A percentile compares a stretch with the other conserved stretches of the same genome.
Evolutionary conservation across 2,888 invertebrate species (phyloP).

Genomic region (Epistrophe grossulariae): DNA sequence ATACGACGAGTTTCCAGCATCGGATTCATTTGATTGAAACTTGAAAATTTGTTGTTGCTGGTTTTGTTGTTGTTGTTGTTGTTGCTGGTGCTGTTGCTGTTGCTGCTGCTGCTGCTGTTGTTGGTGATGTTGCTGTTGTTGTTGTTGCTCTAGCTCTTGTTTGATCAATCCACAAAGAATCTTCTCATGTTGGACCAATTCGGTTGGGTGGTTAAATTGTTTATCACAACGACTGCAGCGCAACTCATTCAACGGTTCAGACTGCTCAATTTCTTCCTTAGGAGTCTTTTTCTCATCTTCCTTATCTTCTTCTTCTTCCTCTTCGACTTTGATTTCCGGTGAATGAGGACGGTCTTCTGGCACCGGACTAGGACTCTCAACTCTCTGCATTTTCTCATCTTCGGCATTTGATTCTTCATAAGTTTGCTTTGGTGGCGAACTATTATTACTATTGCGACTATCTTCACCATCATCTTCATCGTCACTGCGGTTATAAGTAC

Average conservation of each 20-base stretch:
- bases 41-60: constrained; percentile 78
- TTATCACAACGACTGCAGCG: constrained; percentile 87
- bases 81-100: constrained; percentile 78
- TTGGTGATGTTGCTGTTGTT: constrained; percentile 85
- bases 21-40: constrained; percentile 67
- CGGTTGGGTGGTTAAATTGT: constrained; percentile 86
- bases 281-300: constrained; percentile 44
- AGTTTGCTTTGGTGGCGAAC: constrained; percentile 60
- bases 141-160: constrained; percentile 87
- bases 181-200: constrained; percentile 90
- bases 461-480: constrained; percentile 68
- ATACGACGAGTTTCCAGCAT: constrained; percentile 76
- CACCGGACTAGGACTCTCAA: constrained; percentile 43
- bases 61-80: constrained; percentile 77
- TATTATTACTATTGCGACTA: constrained; percentile 67
- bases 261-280: constrained; percentile 79
- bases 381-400: constrained; percentile 46
- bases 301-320: neutral
- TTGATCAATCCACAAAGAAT: constrained; percentile 85
- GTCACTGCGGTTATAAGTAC: constrained; percentile 80
- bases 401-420: constrained; percentile 67
- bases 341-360: constrained; percentile 85
- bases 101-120: constrained; percentile 84
- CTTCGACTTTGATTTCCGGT: constrained; percentile 73
- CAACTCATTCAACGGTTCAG: constrained; percentile 77